Evolutionary conservation across 1,140 invertebrate genomes (phyloP).

Genomic region (Trichogramma pretiosum): DNA sequence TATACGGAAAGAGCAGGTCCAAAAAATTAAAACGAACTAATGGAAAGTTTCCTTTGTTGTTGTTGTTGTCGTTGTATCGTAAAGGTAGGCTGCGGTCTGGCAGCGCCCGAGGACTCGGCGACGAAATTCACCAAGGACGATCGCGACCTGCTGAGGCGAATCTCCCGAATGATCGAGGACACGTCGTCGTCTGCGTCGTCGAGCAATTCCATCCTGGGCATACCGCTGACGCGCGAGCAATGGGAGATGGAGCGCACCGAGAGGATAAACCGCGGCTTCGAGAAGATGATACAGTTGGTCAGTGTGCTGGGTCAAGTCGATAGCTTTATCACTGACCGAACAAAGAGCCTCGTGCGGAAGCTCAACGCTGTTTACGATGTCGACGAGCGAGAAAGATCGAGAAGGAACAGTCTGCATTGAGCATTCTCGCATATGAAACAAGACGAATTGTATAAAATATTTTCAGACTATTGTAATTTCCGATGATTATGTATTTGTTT

Average conservation of each 20-base stretch:
- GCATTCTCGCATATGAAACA: no score
- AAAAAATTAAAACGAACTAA: no score
- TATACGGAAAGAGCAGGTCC: no score
- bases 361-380: conserved; percentile 28
- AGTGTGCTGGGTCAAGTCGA: conserved; percentile 34
- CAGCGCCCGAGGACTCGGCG: not conserved
- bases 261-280: conserved; percentile 28
- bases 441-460: no score
- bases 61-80: no score
- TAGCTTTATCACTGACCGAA: conserved; percentile 29
- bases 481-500: no score
- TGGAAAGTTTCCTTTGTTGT: no score
- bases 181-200: not conserved
- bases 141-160: conserved; percentile 17
- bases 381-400: conserved; percentile 17
- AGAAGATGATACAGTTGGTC: conserved; percentile 32
- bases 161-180: conserved; percentile 15
- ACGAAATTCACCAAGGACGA: conserved; percentile 22
- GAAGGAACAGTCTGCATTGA: conserved; percentile 13
- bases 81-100: no score
- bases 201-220: conserved; percentile 4
- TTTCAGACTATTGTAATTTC: no score
- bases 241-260: conserved; percentile 16
- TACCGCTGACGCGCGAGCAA: conserved; percentile 1
- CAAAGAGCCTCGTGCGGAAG: conserved; percentile 28